These are phyloP conservation scores for Artibeus jamaicensis DNA, from an alignment of 2,797 vertebrate genomes.

Conservation along the genomic window DNA sequence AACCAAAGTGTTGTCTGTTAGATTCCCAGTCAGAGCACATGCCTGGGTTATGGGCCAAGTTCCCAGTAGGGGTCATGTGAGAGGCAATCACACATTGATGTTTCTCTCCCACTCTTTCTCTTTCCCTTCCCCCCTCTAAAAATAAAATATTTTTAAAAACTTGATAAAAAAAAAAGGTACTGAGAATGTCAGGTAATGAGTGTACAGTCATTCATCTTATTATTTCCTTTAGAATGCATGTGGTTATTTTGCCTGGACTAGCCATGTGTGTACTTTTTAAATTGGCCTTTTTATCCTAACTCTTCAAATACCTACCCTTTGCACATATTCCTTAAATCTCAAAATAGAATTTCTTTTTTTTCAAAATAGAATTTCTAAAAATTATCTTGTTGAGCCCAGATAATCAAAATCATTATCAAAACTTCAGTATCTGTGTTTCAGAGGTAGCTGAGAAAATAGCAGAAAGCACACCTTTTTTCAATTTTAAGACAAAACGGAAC, in stretches of 20 bases:
- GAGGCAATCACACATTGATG: too few relatives aligned
- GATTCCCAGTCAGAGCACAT: too few relatives aligned
- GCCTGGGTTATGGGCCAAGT: too few relatives aligned
- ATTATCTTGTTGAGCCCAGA: neutral
- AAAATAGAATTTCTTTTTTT: conserved; percentile 40
- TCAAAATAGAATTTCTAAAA: conserved; percentile 52
- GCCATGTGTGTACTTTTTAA: neutral
- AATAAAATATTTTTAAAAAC: neutral
- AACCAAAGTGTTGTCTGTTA: too few relatives aligned
- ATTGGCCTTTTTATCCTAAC: neutral
- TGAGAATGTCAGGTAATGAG: neutral
- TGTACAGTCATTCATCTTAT: neutral
- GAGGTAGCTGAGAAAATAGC: neutral
- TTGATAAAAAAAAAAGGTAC: conserved; percentile 20
- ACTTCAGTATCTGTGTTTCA: neutral
- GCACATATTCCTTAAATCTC: neutral
- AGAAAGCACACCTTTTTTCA: neutral
- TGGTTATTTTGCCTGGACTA: neutral
- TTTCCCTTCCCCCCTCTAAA: too few relatives aligned
- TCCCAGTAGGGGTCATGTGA: too few relatives aligned
- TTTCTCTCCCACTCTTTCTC: too few relatives aligned
- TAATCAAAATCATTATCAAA: conserved; percentile 31
- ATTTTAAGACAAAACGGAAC: conserved; percentile 9
- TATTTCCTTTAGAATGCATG: conserved; percentile 38
- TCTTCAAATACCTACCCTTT: neutral